Evolutionary conservation across 2,888 invertebrate species (phyloP).

Genomic region (Trichopoda pennipes): DNA sequence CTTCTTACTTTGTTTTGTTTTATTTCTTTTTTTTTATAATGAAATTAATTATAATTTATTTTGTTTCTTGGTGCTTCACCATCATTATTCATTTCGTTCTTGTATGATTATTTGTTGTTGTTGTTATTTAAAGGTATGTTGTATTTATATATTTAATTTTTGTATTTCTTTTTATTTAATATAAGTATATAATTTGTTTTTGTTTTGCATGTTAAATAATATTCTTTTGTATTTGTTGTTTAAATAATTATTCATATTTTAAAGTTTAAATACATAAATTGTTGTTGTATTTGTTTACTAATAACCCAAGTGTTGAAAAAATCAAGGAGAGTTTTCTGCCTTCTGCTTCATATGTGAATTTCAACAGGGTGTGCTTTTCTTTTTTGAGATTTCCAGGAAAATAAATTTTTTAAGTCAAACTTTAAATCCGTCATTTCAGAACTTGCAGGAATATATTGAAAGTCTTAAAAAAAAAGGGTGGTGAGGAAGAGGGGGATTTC

Average conservation of each 20-base stretch:
- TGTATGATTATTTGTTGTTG: slow-evolving; percentile 48
- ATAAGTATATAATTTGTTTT: slow-evolving; percentile 62
- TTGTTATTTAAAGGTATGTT: slow-evolving; percentile 45
- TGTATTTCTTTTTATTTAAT: slow-evolving; percentile 45
- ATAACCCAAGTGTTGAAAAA: slow-evolving; percentile 54
- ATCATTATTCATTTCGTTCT: slow-evolving; percentile 37
- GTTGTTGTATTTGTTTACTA: slow-evolving; percentile 41
- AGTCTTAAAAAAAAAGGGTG: not conserved
- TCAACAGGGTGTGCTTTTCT: slow-evolving; percentile 12
- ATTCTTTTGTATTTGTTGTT: slow-evolving; percentile 37
- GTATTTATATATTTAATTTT: slow-evolving; percentile 48
- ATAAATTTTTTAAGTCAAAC: not conserved
- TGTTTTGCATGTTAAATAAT: slow-evolving; percentile 53
- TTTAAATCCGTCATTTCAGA: not conserved
- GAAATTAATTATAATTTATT: slow-evolving; percentile 71
- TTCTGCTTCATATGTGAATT: slow-evolving; percentile 69
- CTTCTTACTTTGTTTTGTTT: slow-evolving; percentile 38
- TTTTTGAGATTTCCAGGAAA: slow-evolving; percentile 1
- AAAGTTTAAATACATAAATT: slow-evolving; percentile 65
- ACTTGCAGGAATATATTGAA: not conserved
- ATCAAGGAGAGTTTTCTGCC: slow-evolving; percentile 68
- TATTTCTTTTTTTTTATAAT: slow-evolving; percentile 70
- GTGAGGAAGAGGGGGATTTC: slow-evolving; percentile 3
- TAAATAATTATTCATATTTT: slow-evolving; percentile 63
- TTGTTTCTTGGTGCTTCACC: slow-evolving; percentile 34